Percentiles rank a stretch among this genome's conserved stretches.
These are phyloP conservation scores for Cinclus mexicanus DNA, from an alignment of 2,113 vertebrate species.

Conservation along the genomic window DNA sequence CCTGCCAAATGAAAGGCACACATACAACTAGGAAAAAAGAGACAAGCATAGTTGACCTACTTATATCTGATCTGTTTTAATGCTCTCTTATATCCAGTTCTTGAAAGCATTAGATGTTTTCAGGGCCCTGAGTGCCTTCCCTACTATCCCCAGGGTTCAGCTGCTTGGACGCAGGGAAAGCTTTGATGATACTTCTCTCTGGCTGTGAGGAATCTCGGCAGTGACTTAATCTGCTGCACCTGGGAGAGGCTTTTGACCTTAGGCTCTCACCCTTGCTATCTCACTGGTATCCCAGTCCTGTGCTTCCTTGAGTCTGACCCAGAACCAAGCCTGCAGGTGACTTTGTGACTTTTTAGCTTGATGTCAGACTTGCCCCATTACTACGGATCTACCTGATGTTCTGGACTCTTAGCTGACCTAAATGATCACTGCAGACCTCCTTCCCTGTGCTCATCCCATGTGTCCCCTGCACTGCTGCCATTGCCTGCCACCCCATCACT, in stretches of 20 bases:
- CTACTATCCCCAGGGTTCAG: not conserved
- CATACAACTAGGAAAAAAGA: not conserved
- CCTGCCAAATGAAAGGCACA: not conserved
- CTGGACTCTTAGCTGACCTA: not conserved
- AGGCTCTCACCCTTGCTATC: not conserved
- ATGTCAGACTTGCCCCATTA: not conserved
- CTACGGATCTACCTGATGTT: not conserved
- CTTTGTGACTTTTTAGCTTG: not conserved
- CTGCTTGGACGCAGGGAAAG: not conserved
- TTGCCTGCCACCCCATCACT: not conserved
- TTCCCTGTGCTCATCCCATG: accelerated
- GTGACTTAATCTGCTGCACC: accelerated
- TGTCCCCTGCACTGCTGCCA: not conserved
- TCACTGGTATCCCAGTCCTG: not conserved
- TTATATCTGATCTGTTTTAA: not conserved
- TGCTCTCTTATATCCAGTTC: not conserved
- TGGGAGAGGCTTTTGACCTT: not conserved
- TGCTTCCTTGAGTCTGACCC: accelerated
- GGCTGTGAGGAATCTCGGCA: not conserved
- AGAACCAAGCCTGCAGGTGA: not conserved
- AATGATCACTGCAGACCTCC: not conserved
- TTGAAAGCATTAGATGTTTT: not conserved
- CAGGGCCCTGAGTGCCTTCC: not conserved
- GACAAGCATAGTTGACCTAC: not conserved
- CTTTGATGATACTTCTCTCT: not conserved